Percentiles rank a stretch among this genome's conserved stretches.
Conservation (phyloP, 2,888 invertebrate genomes). For the Pristionchus mayeri region DNA sequence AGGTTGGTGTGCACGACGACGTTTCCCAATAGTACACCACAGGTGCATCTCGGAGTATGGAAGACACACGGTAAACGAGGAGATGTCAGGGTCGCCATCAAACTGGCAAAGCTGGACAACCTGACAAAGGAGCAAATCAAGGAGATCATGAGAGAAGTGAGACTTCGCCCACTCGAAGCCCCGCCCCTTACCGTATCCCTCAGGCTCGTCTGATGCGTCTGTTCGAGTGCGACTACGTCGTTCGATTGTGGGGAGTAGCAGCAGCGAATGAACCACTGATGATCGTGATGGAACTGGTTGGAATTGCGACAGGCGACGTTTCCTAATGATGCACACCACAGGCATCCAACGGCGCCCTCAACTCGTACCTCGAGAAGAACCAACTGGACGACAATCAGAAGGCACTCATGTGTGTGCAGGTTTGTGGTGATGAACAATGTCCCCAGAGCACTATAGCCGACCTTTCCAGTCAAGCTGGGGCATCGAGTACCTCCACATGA, state of each 20-base stretch:
- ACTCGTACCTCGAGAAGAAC: conserved; percentile 63
- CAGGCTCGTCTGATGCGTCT: conserved; percentile 55
- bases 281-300: conserved; percentile 62
- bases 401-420: conserved; percentile 59
- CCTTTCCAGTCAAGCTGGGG: conserved; percentile 49
- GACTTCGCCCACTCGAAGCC: background rate
- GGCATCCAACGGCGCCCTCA: conserved; percentile 57
- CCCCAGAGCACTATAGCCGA: background rate
- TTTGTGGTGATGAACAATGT: conserved; percentile 31
- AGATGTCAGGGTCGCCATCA: conserved; percentile 56
- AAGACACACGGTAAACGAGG: conserved; percentile 15
- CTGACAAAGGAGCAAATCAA: conserved; percentile 67
- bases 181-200: background rate
- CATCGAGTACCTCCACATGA: conserved; percentile 52
- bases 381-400: conserved; percentile 53
- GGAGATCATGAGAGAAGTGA: conserved; percentile 58
- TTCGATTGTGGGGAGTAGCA: conserved; percentile 60
- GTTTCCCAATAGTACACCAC: background rate
- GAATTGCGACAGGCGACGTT: conserved; percentile 9
- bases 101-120: conserved; percentile 60
- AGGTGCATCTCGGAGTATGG: conserved; percentile 53
- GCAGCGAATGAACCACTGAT: conserved; percentile 61
- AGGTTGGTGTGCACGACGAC: conserved; percentile 53
- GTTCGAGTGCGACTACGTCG: conserved; percentile 53
- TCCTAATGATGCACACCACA: conserved; percentile 22